Evolutionary conservation across 2,113 vertebrate genomes (phyloP), one percentile per base, ranked within the genome.

Genomic region (Chiloscyllium plagiosum): DNA sequence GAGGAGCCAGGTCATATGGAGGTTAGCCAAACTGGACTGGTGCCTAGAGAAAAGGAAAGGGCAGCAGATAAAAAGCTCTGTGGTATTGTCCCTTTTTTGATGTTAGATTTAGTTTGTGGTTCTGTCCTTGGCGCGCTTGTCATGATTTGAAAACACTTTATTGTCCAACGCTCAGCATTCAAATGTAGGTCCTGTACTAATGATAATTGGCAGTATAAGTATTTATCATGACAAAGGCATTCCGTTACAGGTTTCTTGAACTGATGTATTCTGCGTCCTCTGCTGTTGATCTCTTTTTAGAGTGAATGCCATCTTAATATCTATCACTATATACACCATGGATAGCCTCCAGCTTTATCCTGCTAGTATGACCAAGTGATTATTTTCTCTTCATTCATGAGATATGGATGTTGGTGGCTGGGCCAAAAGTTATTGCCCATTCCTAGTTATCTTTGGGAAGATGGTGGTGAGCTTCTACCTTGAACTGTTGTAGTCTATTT

Each of bases 11-110:
- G 26, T 52, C 47, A 95, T 26, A 29, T 50, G 29, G 94, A 72
- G 94, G 94, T 95, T 69, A 50, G 94, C 65, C 65, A 94, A 94
- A n/a, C 66, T 42, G 65, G 90, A 94, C 93, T 10, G 37, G 93
- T 50, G 66, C 93, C 66, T 22, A 33, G 87, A 65, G 56, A 47
- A 94, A 68, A 47, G n/a, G 2, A 68, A 72, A 95, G 47, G 20
- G 26, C 68, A 10, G 65, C n/a, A 52, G 69, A 50, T 95, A 72
- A 52, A 61, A 95, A 95, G 13, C 68, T 17, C 68, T 12, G 13
- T 20, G 19, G 61, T 24, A 26, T 70, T 72, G 68, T 95, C 94
- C 42, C 72, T 70, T 72, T 24, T 66, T 61, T 61, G 8, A 66
- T 37, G 17, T 93, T 66, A 10, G 37, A 17, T 93, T 93, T 93